Evolutionary conservation across 2,113 vertebrate genomes (phyloP), one percentile per base, ranked within the genome.

Genomic region (Siniperca chuatsi): DNA sequence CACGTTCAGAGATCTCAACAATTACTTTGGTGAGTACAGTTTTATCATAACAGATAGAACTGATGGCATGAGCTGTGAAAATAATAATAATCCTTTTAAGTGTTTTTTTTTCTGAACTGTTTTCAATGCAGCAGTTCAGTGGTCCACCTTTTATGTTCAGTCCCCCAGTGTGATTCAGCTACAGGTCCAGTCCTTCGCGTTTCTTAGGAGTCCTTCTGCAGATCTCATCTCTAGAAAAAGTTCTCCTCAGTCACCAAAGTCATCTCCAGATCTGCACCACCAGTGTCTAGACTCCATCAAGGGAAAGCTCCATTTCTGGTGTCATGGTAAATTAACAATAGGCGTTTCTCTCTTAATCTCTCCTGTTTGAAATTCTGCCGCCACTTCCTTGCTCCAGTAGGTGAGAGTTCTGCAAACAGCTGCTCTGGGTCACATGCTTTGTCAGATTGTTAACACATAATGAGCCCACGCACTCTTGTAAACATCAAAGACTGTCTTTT

Each of bases 361-460:
- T 73, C n/a, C 78, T 78, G 29, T 60, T 71, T 67, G 67, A 67
- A 75, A 79, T 72, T 54, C 77, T 46, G 62, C 55, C 25, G 71
- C 81, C 81, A 48, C 73, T 4, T 86, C 61, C 25, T 2, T 62
- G 58, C 50, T 78, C 16, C 75, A 40, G 54, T 48, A 92, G 85
- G 88, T 88, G 87, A 82, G 75, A 78, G 69, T 71, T 88, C 69
- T 79, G 62, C 62, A 55, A 66, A 79, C 93, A 93, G 92, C 91
- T 91, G 92, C 87, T 75, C 25, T 16, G 44, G 83, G 79, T 89
- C 82, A 88, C 92, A 88, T 87, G 78, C 78, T 87, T 77, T 69
- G 72, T 86, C 78, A 88, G 57, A 81, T 82, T 86, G 87, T 90
- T 89, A 92, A 89, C 88, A 86, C 91, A 78, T 92, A 85, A 90